Evolutionary conservation across 1,140 invertebrate species (phyloP).

Genomic region (Archivesica marissinica): DNA sequence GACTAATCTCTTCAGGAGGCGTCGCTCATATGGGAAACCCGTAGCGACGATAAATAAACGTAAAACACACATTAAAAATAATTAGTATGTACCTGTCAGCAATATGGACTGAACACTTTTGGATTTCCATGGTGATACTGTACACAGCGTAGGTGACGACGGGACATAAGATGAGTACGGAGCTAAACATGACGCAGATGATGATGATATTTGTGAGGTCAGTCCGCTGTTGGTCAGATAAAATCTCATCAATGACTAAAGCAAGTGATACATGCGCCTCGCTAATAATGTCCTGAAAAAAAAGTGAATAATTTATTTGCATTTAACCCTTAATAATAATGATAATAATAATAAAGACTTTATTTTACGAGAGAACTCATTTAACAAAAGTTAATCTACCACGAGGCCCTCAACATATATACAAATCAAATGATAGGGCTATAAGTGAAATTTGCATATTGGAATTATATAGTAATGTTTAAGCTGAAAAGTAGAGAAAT

Average conservation of each 20-base stretch:
- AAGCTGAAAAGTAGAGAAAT: too few species aligned
- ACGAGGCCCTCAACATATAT: too few species aligned
- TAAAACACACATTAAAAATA: too few species aligned
- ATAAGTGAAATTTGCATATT: too few species aligned
- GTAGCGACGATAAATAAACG: too few species aligned
- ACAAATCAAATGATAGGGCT: too few species aligned
- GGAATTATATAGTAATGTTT: too few species aligned
- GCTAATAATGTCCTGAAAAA: conserved; percentile 50
- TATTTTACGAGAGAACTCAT: too few species aligned
- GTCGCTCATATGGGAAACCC: too few species aligned
- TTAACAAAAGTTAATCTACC: too few species aligned
- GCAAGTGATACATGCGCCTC: conserved; percentile 48
- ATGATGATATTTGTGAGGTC: conserved; percentile 59
- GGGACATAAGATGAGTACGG: conserved; percentile 74
- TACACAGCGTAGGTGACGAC: conserved; percentile 76
- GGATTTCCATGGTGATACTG: conserved; percentile 76
- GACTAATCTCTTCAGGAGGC: too few species aligned
- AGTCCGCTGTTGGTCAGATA: conserved; percentile 37
- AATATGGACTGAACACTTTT: conserved; percentile 75
- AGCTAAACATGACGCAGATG: conserved; percentile 61
- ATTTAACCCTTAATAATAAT: too few species aligned
- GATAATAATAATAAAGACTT: conserved; percentile 81
- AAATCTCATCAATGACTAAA: conserved; percentile 32
- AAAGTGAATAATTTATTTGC: not conserved
- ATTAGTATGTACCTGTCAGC: conserved; percentile 74